A percentile compares a stretch with the other conserved stretches of the same genome.
Evolutionary conservation across 1,140 invertebrate species (phyloP).

Genomic region (Cepaea nemoralis): DNA sequence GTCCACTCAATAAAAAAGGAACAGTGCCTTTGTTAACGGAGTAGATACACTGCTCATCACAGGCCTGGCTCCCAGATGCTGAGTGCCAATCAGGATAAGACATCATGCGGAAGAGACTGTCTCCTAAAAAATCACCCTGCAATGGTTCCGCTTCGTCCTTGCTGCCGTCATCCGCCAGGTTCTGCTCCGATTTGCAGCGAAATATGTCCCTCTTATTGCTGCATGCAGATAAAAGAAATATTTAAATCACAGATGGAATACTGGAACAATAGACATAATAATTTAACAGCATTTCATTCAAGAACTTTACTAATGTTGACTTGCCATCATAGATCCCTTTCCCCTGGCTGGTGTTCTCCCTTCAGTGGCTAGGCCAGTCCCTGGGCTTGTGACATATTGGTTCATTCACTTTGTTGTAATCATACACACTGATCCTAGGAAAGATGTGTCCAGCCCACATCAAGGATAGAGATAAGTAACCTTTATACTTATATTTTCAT

Average conservation of each 20-base stretch:
- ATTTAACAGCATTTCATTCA: too few relatives aligned
- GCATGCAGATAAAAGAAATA: slow-evolving; percentile 26
- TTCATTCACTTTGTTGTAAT: too few relatives aligned
- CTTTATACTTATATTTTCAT: too few relatives aligned
- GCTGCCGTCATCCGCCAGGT: slow-evolving; percentile 24
- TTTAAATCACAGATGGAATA: neutral
- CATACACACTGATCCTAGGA: too few relatives aligned
- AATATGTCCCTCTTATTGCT: slow-evolving; percentile 86
- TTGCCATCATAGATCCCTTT: too few relatives aligned
- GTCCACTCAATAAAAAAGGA: neutral
- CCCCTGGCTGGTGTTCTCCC: too few relatives aligned
- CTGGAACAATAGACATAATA: neutral
- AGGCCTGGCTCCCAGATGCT: slow-evolving; percentile 20
- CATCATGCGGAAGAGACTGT: slow-evolving; percentile 44
- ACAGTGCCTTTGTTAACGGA: slow-evolving; percentile 31
- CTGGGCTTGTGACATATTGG: too few relatives aligned
- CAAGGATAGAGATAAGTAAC: too few relatives aligned
- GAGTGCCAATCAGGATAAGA: slow-evolving; percentile 32
- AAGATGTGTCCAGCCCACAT: too few relatives aligned
- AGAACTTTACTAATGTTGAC: too few relatives aligned
- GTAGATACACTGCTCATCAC: slow-evolving; percentile 23
- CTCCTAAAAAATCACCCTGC: slow-evolving; percentile 44
- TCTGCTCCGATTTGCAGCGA: slow-evolving; percentile 86
- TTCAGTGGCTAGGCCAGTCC: too few relatives aligned
- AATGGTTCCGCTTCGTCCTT: slow-evolving; percentile 26